Evolutionary conservation across 2,888 invertebrate species (phyloP).

Genomic region (Augiades crinisus): DNA sequence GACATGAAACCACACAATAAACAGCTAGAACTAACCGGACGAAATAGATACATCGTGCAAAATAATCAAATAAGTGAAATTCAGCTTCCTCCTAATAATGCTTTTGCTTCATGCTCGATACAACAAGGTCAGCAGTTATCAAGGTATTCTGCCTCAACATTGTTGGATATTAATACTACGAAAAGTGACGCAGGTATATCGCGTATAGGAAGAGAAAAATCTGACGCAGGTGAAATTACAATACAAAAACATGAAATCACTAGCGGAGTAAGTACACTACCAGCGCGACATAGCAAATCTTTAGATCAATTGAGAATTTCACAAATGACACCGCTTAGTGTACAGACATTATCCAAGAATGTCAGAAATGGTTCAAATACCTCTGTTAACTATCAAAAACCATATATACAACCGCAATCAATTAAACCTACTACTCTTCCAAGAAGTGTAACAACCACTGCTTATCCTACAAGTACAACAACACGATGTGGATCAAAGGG

Average conservation of each 20-base stretch:
- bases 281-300: conserved; percentile 90
- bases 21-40: conserved; percentile 71
- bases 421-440: conserved; percentile 74
- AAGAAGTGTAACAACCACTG: conserved; percentile 71
- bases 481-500: conserved; percentile 68
- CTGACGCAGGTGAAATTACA: conserved; percentile 54
- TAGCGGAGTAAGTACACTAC: conserved; percentile 79
- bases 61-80: conserved; percentile 79
- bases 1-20: conserved; percentile 68
- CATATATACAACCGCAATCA: conserved; percentile 64
- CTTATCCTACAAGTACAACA: conserved; percentile 70
- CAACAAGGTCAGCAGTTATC: conserved; percentile 77
- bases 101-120: conserved; percentile 66
- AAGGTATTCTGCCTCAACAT: conserved; percentile 82
- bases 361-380: conserved; percentile 63
- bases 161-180: conserved; percentile 68
- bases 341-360: conserved; percentile 59
- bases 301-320: conserved; percentile 87
- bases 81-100: conserved; percentile 67
- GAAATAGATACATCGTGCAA: conserved; percentile 76
- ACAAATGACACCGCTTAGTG: conserved; percentile 59
- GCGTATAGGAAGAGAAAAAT: conserved; percentile 53
- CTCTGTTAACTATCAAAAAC: conserved; percentile 73
- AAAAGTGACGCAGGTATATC: conserved; percentile 54
- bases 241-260: conserved; percentile 66